Evolutionary conservation across 2,888 invertebrate genomes (phyloP), one percentile per base, ranked within the genome.

Genomic region (Meteorus colon): DNA sequence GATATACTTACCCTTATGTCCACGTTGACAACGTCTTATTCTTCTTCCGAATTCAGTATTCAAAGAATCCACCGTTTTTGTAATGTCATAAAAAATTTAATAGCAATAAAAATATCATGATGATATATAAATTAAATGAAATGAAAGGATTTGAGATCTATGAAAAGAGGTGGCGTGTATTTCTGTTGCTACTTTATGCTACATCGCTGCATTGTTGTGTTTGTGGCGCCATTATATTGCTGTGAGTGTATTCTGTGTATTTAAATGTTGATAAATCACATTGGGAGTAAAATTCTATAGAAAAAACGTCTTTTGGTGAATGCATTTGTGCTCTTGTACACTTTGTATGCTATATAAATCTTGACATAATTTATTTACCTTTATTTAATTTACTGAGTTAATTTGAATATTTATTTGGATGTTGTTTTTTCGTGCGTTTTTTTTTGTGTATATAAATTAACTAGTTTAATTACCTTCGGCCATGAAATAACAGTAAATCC

Each of bases 1-100:
- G 19, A 72, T 60, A 77, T 63, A 37, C 66, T 67, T 55, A 41
- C 73, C 59, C 24, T 62, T 48, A 31, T 29, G 81, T 82, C 83
- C 84, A 83, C 85, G 88, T 24, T 86, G 88, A 88, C 88, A 87
- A 86, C 88, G 87, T 89, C 87, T 87, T 87, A 86, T 87, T 88
- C 86, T 87, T 84, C 85, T 86, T 80, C 55, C 29, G 62, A 12
- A 12, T 51, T 48, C 14, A 37, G 34, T 41, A 45, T 27, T 16
- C 24, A 24, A 14, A 24, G 24, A 66, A 66, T 66, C 12, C 41
- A 37, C 3, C 24, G 19, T 37, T 12, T 66, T 41, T 66, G 19
- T n/a, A 66, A 66, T 14, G 19, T 14, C 24, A 29, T 41, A 41
- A 24, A 66, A 19, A 66, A 19, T 19, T 4, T 8, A 55, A 55